Percentiles rank a stretch among this genome's conserved stretches.
phyloP scores from a whole-genome alignment of 2,113 vertebrate species.

The Gobiocypris rarus region DNA sequence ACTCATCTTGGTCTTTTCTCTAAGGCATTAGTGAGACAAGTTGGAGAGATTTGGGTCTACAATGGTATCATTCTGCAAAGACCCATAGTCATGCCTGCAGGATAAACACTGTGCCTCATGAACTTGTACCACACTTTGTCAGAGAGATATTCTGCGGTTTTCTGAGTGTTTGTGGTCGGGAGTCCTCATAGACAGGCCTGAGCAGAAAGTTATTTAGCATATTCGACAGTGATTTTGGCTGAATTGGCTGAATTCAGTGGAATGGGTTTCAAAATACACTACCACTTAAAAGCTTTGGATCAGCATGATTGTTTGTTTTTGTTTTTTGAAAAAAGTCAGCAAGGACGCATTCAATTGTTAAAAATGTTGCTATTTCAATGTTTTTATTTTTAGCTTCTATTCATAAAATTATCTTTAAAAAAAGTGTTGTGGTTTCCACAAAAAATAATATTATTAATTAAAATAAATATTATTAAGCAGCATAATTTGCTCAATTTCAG shows the following conservation, averaged over 20 bases:
- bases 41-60: slow-evolving; percentile 34
- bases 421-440: background rate
- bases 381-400: background rate
- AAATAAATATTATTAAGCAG: no score
- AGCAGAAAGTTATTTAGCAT: background rate
- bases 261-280: background rate
- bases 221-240: background rate
- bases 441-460: no score
- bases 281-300: background rate
- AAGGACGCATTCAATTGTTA: background rate
- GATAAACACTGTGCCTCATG: slow-evolving; percentile 47
- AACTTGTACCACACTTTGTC: background rate
- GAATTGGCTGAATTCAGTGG: background rate
- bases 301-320: background rate
- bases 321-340: background rate
- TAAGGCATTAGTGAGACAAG: slow-evolving; percentile 13
- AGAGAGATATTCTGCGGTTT: slow-evolving; percentile 28
- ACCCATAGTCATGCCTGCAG: slow-evolving; percentile 46
- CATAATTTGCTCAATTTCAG: no score
- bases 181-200: background rate
- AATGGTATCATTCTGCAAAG: slow-evolving; percentile 39
- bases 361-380: no score
- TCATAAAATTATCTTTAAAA: background rate
- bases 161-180: slow-evolving; percentile 32
- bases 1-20: slow-evolving; percentile 33